phyloP scores from a whole-genome alignment of 1,140 invertebrate genomes.

The Bradysia coprophila region DNA sequence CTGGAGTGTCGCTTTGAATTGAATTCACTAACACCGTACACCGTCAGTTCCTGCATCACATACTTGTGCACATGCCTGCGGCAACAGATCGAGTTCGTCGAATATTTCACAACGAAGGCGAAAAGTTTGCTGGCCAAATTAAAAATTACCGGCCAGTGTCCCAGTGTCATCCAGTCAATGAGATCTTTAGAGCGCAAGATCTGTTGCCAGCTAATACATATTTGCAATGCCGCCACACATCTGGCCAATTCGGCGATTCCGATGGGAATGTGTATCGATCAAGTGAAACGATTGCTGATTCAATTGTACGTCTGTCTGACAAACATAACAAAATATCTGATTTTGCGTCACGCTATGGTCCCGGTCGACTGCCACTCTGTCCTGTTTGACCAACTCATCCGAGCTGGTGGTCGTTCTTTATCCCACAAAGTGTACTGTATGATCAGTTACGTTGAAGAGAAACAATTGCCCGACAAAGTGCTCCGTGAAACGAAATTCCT shows the following conservation, averaged over 20 bases:
- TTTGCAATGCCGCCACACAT: conserved; percentile 13
- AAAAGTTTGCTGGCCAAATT: conserved; percentile 17
- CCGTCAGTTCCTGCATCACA: not conserved
- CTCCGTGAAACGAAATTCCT: conserved; percentile 34
- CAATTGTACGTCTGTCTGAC: conserved; percentile 17
- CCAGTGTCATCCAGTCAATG: conserved; percentile 3
- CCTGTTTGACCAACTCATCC: conserved; percentile 33
- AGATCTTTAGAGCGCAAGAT: conserved; percentile 15
- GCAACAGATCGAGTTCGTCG: conserved; percentile 17
- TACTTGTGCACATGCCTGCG: conserved; percentile 12
- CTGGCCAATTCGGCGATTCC: conserved; percentile 16
- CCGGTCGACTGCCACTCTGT: conserved; percentile 6
- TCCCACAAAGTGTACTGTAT: conserved; percentile 31
- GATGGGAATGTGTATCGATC: conserved; percentile 14
- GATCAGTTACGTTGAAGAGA: conserved; percentile 31
- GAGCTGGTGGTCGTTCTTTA: conserved; percentile 31
- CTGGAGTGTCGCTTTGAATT: not conserved
- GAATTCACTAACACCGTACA: not conserved
- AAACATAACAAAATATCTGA: conserved; percentile 16
- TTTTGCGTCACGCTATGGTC: conserved; percentile 6
- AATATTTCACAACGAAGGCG: conserved; percentile 17
- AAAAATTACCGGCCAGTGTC: conserved; percentile 11
- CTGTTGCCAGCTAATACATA: conserved; percentile 16
- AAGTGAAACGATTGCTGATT: conserved; percentile 14
- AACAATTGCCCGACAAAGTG: conserved; percentile 26